Conservation (phyloP, 2,113 vertebrate genomes). For the Rhinoderma darwinii region DNA sequence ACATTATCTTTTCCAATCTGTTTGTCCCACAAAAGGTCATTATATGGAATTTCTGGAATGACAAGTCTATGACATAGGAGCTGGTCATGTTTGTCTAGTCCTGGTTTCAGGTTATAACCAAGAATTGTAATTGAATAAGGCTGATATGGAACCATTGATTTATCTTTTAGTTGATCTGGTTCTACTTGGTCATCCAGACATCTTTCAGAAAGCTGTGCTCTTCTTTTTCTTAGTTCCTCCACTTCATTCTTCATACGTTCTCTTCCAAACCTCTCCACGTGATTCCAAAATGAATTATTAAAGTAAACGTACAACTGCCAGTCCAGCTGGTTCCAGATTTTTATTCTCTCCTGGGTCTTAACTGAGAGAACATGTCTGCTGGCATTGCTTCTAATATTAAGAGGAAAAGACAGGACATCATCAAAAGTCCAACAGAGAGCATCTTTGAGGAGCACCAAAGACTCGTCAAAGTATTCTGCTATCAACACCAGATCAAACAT, state of each 20-base stretch:
- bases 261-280: conserved; percentile 76
- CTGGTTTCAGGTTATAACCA: conserved; percentile 80
- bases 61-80: conserved; percentile 74
- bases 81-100: conserved; percentile 63
- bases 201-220: conserved; percentile 64
- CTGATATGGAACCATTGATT: conserved; percentile 73
- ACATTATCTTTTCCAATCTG: neutral
- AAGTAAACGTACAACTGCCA: conserved; percentile 83
- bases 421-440: conserved; percentile 83
- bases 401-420: conserved; percentile 77
- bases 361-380: conserved; percentile 63
- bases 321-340: conserved; percentile 80
- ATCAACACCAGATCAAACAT: conserved; percentile 80
- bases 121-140: conserved; percentile 75
- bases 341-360: conserved; percentile 69
- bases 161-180: conserved; percentile 75
- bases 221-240: conserved; percentile 64
- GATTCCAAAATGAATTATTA: conserved; percentile 80
- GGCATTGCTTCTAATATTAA: conserved; percentile 75
- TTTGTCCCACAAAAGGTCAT: conserved; percentile 11
- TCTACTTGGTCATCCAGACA: conserved; percentile 70
- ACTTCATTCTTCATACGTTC: conserved; percentile 73
- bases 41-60: conserved; percentile 82
- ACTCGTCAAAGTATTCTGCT: conserved; percentile 83
- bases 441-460: conserved; percentile 81